These are phyloP conservation scores for Vulpes lagopus DNA, from an alignment of 2,113 vertebrate genomes.

Conservation along the genomic window DNA sequence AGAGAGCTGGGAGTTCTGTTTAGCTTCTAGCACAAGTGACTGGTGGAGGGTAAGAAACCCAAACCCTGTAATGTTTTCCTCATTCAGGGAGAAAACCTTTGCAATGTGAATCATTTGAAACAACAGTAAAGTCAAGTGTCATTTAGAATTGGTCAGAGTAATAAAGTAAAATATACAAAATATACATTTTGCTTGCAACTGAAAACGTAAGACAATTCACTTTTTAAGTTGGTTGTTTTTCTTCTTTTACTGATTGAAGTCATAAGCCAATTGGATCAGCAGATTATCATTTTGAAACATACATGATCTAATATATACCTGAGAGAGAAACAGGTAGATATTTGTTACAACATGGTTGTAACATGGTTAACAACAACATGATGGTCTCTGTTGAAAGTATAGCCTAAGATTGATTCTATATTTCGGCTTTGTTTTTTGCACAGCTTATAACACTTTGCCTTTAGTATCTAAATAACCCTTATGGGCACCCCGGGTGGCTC, in stretches of 20 bases:
- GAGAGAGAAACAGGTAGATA: conserved; percentile 7
- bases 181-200: conserved; percentile 61
- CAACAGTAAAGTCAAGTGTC: conserved; percentile 58
- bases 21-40: conserved; percentile 73
- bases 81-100: conserved; percentile 75
- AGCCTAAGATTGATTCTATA: conserved; percentile 26
- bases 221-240: conserved; percentile 28
- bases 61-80: conserved; percentile 59
- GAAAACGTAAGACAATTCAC: conserved; percentile 25
- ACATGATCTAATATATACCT: conserved; percentile 14
- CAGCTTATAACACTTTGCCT: background rate
- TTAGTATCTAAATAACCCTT: conserved; percentile 58
- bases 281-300: conserved; percentile 51
- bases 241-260: conserved; percentile 48
- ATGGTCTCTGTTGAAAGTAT: conserved; percentile 33
- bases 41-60: conserved; percentile 74
- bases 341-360: background rate
- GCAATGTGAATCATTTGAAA: conserved; percentile 52
- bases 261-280: conserved; percentile 20
- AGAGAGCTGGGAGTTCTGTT: conserved; percentile 74
- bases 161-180: conserved; percentile 60
- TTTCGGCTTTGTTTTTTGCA: background rate
- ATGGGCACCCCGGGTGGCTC: background rate
- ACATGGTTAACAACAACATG: background rate
- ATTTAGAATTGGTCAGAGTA: conserved; percentile 47